A percentile compares a stretch with the other conserved stretches of the same genome.
phyloP scores from a whole-genome alignment of 2,888 invertebrate genomes.

The Synanthedon formicaeformis region DNA sequence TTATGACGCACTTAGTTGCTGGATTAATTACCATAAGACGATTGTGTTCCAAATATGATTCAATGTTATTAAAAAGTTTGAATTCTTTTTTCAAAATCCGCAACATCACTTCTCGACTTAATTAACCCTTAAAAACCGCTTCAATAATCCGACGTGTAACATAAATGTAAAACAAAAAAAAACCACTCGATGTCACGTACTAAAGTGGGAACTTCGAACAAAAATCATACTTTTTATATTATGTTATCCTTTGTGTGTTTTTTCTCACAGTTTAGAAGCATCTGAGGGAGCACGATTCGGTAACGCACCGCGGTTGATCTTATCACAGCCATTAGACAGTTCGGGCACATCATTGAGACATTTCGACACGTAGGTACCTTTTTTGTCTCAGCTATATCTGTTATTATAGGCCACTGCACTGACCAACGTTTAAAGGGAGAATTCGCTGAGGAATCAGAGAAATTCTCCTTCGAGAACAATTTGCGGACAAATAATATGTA shows the following conservation, averaged over 20 bases:
- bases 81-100: constrained; percentile 33
- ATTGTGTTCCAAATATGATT: too few relatives aligned
- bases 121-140: constrained; percentile 57
- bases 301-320: constrained; percentile 60
- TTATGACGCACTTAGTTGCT: too few relatives aligned
- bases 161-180: constrained; percentile 47
- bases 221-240: constrained; percentile 56
- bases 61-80: too few relatives aligned
- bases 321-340: constrained; percentile 61
- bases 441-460: background rate
- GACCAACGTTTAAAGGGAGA: background rate
- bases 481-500: background rate
- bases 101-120: constrained; percentile 55
- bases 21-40: too few relatives aligned
- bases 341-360: constrained; percentile 46
- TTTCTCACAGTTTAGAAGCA: constrained; percentile 63
- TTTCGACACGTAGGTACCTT: constrained; percentile 51
- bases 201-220: constrained; percentile 49
- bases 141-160: constrained; percentile 48
- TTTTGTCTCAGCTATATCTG: constrained; percentile 37
- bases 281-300: constrained; percentile 63
- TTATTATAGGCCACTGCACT: constrained; percentile 42
- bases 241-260: constrained; percentile 54
- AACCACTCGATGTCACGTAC: constrained; percentile 59
- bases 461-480: background rate